Percentiles rank a stretch among this genome's conserved stretches.
Conservation (phyloP, 2,888 invertebrate genomes). For the Corbicula japonica region DNA sequence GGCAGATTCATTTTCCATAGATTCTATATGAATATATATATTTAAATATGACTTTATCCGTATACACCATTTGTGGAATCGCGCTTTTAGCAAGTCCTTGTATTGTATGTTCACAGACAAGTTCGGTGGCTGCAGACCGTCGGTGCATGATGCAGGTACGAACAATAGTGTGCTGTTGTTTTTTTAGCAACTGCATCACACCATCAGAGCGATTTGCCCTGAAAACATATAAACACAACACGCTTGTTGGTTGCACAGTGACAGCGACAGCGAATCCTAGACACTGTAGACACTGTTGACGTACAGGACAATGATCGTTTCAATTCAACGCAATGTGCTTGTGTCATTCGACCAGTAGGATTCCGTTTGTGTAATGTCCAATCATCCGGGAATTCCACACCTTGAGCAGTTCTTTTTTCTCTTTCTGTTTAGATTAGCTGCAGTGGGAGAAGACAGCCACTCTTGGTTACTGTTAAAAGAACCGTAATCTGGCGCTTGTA, state of each 20-base stretch:
- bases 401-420: slow-evolving; percentile 50
- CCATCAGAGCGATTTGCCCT: slow-evolving; percentile 30
- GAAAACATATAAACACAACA: slow-evolving; percentile 47
- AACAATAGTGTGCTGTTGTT: slow-evolving; percentile 47
- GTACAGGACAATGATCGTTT: slow-evolving; percentile 54
- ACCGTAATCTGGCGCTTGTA: slow-evolving; percentile 67
- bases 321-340: slow-evolving; percentile 45
- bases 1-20: background rate
- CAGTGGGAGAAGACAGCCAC: slow-evolving; percentile 59
- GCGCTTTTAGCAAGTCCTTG: slow-evolving; percentile 40
- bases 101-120: slow-evolving; percentile 52
- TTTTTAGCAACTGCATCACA: slow-evolving; percentile 21
- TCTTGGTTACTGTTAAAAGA: slow-evolving; percentile 45
- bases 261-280: slow-evolving; percentile 24
- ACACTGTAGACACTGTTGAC: slow-evolving; percentile 23
- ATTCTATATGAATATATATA: background rate
- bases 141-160: slow-evolving; percentile 63
- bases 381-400: slow-evolving; percentile 44
- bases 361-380: slow-evolving; percentile 54
- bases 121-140: slow-evolving; percentile 60
- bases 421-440: slow-evolving; percentile 66
- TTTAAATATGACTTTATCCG: background rate
- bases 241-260: slow-evolving; percentile 32
- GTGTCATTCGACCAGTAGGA: slow-evolving; percentile 57
- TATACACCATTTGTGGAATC: slow-evolving; percentile 48